These are phyloP conservation scores for Ceratothoa steindachneri DNA, from an alignment of 2,888 invertebrate genomes.

Conservation along the genomic window DNA sequence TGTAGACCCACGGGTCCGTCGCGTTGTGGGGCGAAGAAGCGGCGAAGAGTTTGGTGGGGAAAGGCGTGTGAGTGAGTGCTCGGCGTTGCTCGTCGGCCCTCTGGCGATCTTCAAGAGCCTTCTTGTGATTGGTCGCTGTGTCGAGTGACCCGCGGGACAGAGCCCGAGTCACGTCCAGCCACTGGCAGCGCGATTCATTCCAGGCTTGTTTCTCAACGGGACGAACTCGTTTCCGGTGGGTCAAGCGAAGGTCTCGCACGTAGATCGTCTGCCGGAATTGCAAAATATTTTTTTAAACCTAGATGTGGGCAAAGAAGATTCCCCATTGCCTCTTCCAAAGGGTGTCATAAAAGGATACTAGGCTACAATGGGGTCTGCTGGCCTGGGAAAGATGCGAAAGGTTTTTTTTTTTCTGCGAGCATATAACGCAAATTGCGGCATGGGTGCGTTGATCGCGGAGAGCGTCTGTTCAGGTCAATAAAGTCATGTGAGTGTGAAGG, in stretches of 20 bases:
- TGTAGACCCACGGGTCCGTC: constrained; percentile 1
- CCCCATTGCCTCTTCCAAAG: neutral
- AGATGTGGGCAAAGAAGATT: neutral
- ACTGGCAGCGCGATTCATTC: constrained; percentile 56
- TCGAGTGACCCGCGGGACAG: constrained; percentile 54
- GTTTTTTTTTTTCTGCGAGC: too few species aligned
- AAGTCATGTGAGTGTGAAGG: too few species aligned
- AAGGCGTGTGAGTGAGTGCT: neutral
- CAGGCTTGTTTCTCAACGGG: constrained; percentile 54
- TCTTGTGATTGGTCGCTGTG: constrained; percentile 55
- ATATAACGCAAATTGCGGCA: too few species aligned
- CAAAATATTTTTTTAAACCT: too few species aligned
- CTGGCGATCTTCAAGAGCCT: constrained; percentile 46
- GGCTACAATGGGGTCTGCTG: too few species aligned
- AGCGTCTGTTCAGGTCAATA: too few species aligned
- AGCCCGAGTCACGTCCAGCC: constrained; percentile 56
- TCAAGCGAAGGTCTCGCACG: constrained; percentile 49
- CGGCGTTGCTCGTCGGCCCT: constrained; percentile 29
- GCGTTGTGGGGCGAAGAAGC: neutral
- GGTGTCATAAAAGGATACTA: neutral
- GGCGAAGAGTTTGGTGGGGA: neutral
- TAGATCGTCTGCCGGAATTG: constrained; percentile 52
- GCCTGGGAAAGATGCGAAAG: too few species aligned
- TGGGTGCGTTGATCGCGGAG: too few species aligned
- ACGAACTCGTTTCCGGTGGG: constrained; percentile 54